Evolutionary conservation across 2,888 invertebrate species (phyloP).

Genomic region (Cylindroiulus punctatus): DNA sequence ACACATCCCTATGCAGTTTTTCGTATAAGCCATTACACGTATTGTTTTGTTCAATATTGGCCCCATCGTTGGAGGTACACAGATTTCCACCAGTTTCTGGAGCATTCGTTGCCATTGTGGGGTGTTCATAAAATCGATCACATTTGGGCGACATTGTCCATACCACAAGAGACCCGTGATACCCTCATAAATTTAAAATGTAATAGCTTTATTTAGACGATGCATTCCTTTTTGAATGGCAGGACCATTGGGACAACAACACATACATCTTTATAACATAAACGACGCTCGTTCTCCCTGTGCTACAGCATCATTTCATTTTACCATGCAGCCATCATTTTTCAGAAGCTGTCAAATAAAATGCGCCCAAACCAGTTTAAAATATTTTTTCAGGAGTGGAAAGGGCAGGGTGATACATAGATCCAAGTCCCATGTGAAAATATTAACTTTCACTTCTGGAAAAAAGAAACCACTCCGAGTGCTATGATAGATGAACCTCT

Average conservation of each 20-base stretch:
- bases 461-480: conserved; percentile 22
- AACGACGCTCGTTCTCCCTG: conserved; percentile 24
- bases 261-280: conserved; percentile 45
- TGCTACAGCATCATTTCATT: conserved; percentile 43
- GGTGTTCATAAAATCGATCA: conserved; percentile 33
- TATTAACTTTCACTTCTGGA: conserved; percentile 43
- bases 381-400: conserved; percentile 39
- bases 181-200: conserved; percentile 47
- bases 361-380: conserved; percentile 35
- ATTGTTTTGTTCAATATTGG: background rate
- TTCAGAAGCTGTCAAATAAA: conserved; percentile 44
- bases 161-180: conserved; percentile 47
- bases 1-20: background rate
- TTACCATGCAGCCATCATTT: conserved; percentile 39
- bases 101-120: conserved; percentile 14
- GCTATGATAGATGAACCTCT: conserved; percentile 20
- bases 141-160: conserved; percentile 45
- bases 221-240: conserved; percentile 45
- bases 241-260: conserved; percentile 45
- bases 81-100: background rate
- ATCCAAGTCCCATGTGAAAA: conserved; percentile 47
- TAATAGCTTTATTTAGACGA: conserved; percentile 43
- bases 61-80: background rate
- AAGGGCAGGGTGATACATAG: conserved; percentile 39
- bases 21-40: background rate